A percentile compares a stretch with the other conserved stretches of the same genome.
phyloP scores from a whole-genome alignment of 2,888 invertebrate genomes.

The Allophyes oxyacanthae region DNA sequence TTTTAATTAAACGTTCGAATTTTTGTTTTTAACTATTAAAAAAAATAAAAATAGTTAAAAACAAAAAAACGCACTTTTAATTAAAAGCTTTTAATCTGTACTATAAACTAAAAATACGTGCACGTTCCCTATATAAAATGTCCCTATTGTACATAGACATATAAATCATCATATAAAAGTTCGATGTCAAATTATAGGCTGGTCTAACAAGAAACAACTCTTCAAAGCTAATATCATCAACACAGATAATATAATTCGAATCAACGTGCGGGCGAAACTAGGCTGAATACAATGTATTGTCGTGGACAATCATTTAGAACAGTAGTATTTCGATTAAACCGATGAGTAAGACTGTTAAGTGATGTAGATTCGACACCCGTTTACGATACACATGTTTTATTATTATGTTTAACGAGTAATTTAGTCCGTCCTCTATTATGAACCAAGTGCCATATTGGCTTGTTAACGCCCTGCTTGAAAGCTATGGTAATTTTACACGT shows the following conservation, averaged over 20 bases:
- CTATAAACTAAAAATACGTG: no score
- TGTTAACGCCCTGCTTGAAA: constrained; percentile 70
- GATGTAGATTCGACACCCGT: constrained; percentile 42
- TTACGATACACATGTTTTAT: constrained; percentile 42
- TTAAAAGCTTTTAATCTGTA: no score
- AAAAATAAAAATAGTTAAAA: no score
- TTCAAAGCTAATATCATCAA: constrained; percentile 8
- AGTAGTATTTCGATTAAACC: constrained; percentile 28
- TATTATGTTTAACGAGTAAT: constrained; percentile 44
- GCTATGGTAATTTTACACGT: constrained; percentile 76
- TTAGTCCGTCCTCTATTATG: constrained; percentile 39
- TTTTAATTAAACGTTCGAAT: no score
- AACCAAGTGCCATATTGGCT: constrained; percentile 31
- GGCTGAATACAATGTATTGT: constrained; percentile 15
- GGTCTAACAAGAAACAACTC: background rate
- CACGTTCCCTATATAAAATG: no score
- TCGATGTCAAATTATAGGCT: background rate
- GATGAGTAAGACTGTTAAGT: constrained; percentile 41
- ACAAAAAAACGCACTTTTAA: no score
- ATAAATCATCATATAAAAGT: no score
- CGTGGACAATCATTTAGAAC: constrained; percentile 28
- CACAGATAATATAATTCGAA: constrained; percentile 28
- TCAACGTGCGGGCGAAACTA: constrained; percentile 19
- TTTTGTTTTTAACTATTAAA: no score
- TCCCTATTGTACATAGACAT: no score